Conservation (phyloP, 2,888 invertebrate species). For the Spisula solida region DNA sequence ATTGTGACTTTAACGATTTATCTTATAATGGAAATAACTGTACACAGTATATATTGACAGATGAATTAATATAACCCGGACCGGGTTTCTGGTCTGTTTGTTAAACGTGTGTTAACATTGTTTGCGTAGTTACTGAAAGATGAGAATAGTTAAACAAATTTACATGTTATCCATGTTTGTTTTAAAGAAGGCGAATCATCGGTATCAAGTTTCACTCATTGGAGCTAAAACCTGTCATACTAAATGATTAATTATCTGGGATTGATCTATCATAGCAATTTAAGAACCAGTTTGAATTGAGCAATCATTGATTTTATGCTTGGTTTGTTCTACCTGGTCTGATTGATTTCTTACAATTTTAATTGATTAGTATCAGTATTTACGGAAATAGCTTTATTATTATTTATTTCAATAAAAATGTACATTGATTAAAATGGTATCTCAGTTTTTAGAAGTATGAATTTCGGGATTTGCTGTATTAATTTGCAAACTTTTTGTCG, state of each 20-base stretch:
- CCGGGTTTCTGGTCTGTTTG: neutral
- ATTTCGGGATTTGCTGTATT: no score
- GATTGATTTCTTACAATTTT: no score
- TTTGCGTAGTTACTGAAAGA: conserved; percentile 10
- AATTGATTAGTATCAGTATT: no score
- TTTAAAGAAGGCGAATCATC: neutral
- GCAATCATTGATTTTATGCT: neutral
- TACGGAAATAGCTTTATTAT: no score
- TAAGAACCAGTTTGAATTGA: neutral
- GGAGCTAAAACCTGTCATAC: neutral
- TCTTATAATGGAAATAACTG: neutral
- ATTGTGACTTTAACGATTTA: neutral
- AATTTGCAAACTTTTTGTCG: no score
- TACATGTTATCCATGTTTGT: neutral
- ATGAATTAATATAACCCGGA: neutral
- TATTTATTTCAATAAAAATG: no score
- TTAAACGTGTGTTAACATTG: neutral
- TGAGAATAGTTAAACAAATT: conserved; percentile 12
- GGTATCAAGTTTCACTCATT: neutral
- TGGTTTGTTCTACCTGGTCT: no score
- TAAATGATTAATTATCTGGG: neutral
- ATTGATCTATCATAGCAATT: neutral
- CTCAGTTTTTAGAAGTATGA: no score
- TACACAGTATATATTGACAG: neutral
- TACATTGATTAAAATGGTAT: no score